Percentiles rank a stretch among this genome's conserved stretches.
phyloP scores from a whole-genome alignment of 2,113 vertebrate species.

The Benitochromis conjunctus region DNA sequence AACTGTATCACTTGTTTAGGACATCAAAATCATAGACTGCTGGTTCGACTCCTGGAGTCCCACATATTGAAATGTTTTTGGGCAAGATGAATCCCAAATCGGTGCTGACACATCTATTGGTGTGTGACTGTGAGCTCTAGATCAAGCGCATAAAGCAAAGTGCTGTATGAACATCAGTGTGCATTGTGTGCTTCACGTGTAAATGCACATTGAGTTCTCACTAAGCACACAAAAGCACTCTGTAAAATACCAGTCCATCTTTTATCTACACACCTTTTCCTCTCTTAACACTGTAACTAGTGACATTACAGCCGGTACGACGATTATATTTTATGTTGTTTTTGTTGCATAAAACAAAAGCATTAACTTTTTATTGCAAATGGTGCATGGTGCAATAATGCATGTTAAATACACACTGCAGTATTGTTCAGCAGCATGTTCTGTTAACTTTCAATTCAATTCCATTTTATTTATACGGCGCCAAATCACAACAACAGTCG shows the following conservation, averaged over 20 bases:
- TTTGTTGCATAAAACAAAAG: background rate
- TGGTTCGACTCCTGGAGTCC: background rate
- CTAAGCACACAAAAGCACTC: background rate
- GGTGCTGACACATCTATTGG: background rate
- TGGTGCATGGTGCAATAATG: background rate
- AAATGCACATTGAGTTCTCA: background rate
- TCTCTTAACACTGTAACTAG: background rate
- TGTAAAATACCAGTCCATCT: background rate
- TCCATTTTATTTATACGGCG: no score
- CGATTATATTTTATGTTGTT: background rate
- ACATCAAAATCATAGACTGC: background rate
- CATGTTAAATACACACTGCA: background rate
- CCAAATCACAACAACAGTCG: no score
- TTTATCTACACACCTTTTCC: background rate
- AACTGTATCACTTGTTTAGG: background rate
- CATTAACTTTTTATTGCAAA: background rate
- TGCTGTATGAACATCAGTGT: background rate
- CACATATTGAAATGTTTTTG: background rate
- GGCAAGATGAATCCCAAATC: background rate
- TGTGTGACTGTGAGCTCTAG: background rate
- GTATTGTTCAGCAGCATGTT: background rate
- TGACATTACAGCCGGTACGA: background rate
- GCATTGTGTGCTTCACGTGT: background rate
- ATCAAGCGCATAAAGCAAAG: background rate
- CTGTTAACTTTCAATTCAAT: background rate